Base-by-base conservation (phyloP, 2,888 invertebrate species). In the Tanytarsus gracilentus region DNA sequence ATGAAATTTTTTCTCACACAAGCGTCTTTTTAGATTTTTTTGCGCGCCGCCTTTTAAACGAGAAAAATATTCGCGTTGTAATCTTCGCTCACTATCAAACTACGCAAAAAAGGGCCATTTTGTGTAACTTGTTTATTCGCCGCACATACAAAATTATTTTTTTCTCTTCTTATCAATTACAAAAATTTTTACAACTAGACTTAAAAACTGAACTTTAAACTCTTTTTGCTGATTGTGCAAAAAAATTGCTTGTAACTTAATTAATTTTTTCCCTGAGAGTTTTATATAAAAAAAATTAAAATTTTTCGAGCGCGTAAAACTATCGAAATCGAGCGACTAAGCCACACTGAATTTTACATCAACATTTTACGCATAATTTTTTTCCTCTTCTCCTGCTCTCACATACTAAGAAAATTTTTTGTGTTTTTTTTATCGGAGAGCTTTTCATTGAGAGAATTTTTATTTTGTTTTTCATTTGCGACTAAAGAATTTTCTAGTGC, bases 281-380 rank as follows among this genome's bases (percentile, higher is more conserved):
- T n/a, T n/a, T n/a, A n/a, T n/a, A n/a, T n/a, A n/a, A n/a, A n/a
- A n/a, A n/a, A n/a, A n/a, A n/a, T n/a, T n/a, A n/a, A n/a, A n/a
- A n/a, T n/a, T 44, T 44, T 44, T 44, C 44, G 5, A 44, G 36
- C 16, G 26, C 29, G 21, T 14, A 48, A 51, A 58, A 58, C 58
- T 48, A 21, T 29, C 39, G 58, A 58, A 30, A 21, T 29, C 39
- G 58, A 58, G 48, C 18, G 18, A 51, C 25, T 25, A 25, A 25
- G 33, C 14, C 36, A 58, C 26, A 58, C 29, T 44, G n/a, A n/a
- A 23, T 58, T 58, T 58, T 58, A 58, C 58, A 58, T 27, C 58
- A 44, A 40, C 48, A 27, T 58, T 56, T 58, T 58, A 48, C 58
- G 58, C 58, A 58, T 58, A 58, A 58, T 30, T 48, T 58, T 58